phyloP scores from a whole-genome alignment of 2,888 invertebrate species.

The Aradus depressus region DNA sequence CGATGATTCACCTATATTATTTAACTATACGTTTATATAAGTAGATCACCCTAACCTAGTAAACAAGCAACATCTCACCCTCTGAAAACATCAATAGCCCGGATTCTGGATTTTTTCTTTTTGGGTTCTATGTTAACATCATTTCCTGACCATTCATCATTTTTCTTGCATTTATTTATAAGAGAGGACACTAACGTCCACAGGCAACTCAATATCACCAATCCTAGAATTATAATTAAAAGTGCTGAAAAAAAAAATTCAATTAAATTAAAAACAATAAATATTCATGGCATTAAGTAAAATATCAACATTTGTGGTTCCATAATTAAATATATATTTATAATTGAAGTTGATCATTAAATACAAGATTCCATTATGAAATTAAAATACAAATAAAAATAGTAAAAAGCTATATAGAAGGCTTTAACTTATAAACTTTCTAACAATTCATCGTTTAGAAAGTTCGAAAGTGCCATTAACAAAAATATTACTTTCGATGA shows the following conservation, averaged over 20 bases:
- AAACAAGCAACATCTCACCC: slow-evolving; percentile 46
- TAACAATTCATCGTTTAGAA: too few species aligned
- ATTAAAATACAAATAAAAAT: background rate
- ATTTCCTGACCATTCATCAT: slow-evolving; percentile 12
- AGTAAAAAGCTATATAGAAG: background rate
- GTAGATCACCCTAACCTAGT: too few species aligned
- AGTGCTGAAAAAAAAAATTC: slow-evolving; percentile 18
- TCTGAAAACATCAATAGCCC: slow-evolving; percentile 66
- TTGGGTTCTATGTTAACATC: slow-evolving; percentile 15
- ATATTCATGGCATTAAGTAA: too few species aligned
- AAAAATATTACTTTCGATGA: too few species aligned
- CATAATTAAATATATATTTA: too few species aligned
- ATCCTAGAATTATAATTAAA: slow-evolving; percentile 17
- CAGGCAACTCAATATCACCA: slow-evolving; percentile 18
- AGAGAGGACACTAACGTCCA: slow-evolving; percentile 25
- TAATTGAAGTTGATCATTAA: too few species aligned
- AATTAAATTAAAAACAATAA: background rate
- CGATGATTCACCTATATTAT: too few species aligned
- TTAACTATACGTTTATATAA: too few species aligned
- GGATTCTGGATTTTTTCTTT: slow-evolving; percentile 41
- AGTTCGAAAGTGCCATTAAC: too few species aligned
- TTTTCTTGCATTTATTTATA: slow-evolving; percentile 19
- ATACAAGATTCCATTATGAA: too few species aligned
- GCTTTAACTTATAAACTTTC: too few species aligned
- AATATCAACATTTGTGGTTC: too few species aligned